Conservation (phyloP, 1,140 invertebrate genomes). For the Bombus terrestris region DNA sequence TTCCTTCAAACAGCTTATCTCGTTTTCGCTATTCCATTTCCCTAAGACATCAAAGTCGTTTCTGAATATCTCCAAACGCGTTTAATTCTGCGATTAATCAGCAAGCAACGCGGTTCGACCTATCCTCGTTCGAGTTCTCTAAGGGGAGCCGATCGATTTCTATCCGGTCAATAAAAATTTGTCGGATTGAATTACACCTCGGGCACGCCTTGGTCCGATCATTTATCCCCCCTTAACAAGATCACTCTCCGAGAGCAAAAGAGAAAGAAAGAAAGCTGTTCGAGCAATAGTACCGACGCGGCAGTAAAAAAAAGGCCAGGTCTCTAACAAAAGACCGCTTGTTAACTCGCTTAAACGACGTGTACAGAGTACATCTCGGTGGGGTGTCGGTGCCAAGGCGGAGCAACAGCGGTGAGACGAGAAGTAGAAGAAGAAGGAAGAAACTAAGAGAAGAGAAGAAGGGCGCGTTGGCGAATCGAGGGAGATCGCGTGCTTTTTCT, state of each 20-base stretch:
- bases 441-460: background rate
- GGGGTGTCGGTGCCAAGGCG: slow-evolving; percentile 40
- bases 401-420: background rate
- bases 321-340: slow-evolving; percentile 49
- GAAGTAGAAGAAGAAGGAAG: background rate
- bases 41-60: background rate
- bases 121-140: background rate
- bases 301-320: slow-evolving; percentile 40
- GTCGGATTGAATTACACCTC: slow-evolving; percentile 20
- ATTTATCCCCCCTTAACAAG: slow-evolving; percentile 22
- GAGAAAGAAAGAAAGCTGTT: background rate
- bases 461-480: slow-evolving; percentile 26
- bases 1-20: background rate
- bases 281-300: slow-evolving; percentile 33
- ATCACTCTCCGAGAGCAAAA: background rate
- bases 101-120: background rate
- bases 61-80: background rate
- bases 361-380: slow-evolving; percentile 44
- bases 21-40: background rate
- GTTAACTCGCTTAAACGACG: slow-evolving; percentile 55
- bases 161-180: slow-evolving; percentile 30
- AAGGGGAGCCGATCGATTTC: slow-evolving; percentile 12
- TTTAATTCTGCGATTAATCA: background rate
- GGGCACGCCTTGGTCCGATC: slow-evolving; percentile 24
- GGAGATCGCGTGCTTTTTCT: slow-evolving; percentile 53